These are phyloP conservation scores for Colostygia pectinataria DNA, from an alignment of 2,888 invertebrate genomes.

Conservation along the genomic window DNA sequence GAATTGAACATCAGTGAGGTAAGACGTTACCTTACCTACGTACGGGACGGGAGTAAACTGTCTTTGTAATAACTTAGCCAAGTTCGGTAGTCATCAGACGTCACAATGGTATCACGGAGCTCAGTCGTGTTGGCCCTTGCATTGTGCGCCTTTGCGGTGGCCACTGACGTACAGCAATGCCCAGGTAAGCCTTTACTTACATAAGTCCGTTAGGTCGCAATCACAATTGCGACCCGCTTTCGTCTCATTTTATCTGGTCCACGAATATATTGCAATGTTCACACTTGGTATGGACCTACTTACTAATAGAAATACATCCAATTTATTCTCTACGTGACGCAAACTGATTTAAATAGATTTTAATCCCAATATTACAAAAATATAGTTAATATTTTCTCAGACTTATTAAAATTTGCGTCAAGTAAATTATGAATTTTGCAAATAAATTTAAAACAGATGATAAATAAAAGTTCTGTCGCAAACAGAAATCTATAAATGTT, in stretches of 20 bases:
- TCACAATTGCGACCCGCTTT: constrained; percentile 56
- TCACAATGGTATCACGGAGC: constrained; percentile 56
- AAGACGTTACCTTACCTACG: constrained; percentile 9
- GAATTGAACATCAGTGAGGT: constrained; percentile 14
- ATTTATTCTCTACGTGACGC: no score
- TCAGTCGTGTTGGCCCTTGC: constrained; percentile 53
- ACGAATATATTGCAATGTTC: constrained; percentile 24
- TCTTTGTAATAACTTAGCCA: background rate
- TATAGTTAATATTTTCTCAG: no score
- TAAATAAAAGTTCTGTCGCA: no score
- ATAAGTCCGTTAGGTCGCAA: constrained; percentile 44
- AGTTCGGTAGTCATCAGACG: constrained; percentile 38
- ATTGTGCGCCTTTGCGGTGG: constrained; percentile 50
- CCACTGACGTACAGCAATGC: constrained; percentile 66
- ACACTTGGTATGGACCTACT: no score
- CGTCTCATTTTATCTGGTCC: constrained; percentile 41
- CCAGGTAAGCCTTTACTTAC: constrained; percentile 63
- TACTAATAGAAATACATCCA: no score
- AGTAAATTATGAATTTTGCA: no score
- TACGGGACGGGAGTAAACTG: background rate
- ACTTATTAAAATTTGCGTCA: no score
- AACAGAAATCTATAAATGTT: no score
- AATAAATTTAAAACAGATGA: no score
- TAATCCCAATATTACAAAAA: no score
- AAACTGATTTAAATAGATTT: no score